Percentiles rank a stretch among this genome's conserved stretches.
Conservation (phyloP, 2,797 vertebrate species). For the Melanotaenia parkinsoni region DNA sequence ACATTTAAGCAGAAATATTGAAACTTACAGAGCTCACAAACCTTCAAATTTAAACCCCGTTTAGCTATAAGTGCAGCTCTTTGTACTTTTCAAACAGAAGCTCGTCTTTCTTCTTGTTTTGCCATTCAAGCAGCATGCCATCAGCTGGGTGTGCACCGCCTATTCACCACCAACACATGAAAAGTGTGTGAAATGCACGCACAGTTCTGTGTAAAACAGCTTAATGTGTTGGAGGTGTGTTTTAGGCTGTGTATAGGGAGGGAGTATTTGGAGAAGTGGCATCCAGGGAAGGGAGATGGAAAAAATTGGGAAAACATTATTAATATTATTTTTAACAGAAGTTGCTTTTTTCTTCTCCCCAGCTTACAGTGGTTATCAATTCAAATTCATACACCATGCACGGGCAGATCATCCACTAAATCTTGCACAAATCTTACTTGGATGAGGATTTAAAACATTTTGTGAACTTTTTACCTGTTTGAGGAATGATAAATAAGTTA, state of each 20-base stretch:
- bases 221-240: slow-evolving; percentile 70
- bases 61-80: slow-evolving; percentile 34
- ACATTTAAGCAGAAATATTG: background rate
- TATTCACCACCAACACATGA: slow-evolving; percentile 68
- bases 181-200: slow-evolving; percentile 22
- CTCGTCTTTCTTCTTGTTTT: slow-evolving; percentile 34
- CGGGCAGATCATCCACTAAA: slow-evolving; percentile 64
- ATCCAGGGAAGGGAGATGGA: slow-evolving; percentile 54
- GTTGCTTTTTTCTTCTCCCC: background rate
- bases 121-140: slow-evolving; percentile 75
- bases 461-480: slow-evolving; percentile 88
- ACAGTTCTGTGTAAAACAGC: slow-evolving; percentile 17
- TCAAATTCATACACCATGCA: slow-evolving; percentile 82
- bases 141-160: slow-evolving; percentile 31
- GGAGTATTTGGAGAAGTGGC: slow-evolving; percentile 46
- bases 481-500: slow-evolving; percentile 72
- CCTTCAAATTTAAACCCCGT: slow-evolving; percentile 1
- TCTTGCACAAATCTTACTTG: slow-evolving; percentile 83
- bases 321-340: slow-evolving; percentile 11
- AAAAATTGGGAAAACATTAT: slow-evolving; percentile 28
- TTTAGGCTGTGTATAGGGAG: slow-evolving; percentile 28
- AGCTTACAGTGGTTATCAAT: slow-evolving; percentile 29
- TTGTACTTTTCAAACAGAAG: slow-evolving; percentile 40
- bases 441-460: slow-evolving; percentile 85
- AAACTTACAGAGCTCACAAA: background rate